Conservation (phyloP, 2,888 invertebrate species). For the Calliscelio sp. region DNA sequence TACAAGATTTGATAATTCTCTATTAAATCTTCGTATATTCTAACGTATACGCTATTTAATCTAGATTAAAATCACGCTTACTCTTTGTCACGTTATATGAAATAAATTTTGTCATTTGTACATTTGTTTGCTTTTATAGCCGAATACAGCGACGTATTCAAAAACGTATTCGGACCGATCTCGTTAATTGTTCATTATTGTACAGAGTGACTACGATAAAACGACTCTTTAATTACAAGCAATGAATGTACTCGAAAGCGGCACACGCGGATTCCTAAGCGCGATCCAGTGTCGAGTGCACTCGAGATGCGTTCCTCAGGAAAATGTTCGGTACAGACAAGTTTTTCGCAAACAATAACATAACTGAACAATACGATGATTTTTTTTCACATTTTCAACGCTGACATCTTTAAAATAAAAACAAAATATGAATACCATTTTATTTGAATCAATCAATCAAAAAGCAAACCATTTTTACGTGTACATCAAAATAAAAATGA, state of each 20-base stretch:
- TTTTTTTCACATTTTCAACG: no score
- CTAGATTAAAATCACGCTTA: conserved; percentile 67
- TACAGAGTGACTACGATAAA: conserved; percentile 65
- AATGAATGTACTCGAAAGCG: conserved; percentile 64
- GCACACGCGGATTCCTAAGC: conserved; percentile 65
- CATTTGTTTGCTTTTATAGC: conserved; percentile 67
- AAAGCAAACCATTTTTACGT: no score
- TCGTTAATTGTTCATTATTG: conserved; percentile 55
- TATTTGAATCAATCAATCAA: no score
- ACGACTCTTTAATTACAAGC: conserved; percentile 65
- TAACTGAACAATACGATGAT: no score
- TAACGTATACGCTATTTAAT: conserved; percentile 69
- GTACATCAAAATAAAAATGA: no score
- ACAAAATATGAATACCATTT: no score
- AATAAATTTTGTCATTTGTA: conserved; percentile 69
- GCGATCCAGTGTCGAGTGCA: conserved; percentile 68
- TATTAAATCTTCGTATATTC: conserved; percentile 63
- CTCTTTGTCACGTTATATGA: conserved; percentile 54
- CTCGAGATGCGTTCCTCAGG: conserved; percentile 53
- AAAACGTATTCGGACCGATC: conserved; percentile 32
- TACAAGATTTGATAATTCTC: conserved; percentile 67
- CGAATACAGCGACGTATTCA: conserved; percentile 44
- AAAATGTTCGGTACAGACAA: conserved; percentile 41
- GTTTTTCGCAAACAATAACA: background rate
- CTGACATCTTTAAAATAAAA: no score